Percentiles rank a stretch among this genome's conserved stretches.
These are phyloP conservation scores for Nannospalax galili DNA, from an alignment of 2,113 vertebrate species.

Conservation along the genomic window DNA sequence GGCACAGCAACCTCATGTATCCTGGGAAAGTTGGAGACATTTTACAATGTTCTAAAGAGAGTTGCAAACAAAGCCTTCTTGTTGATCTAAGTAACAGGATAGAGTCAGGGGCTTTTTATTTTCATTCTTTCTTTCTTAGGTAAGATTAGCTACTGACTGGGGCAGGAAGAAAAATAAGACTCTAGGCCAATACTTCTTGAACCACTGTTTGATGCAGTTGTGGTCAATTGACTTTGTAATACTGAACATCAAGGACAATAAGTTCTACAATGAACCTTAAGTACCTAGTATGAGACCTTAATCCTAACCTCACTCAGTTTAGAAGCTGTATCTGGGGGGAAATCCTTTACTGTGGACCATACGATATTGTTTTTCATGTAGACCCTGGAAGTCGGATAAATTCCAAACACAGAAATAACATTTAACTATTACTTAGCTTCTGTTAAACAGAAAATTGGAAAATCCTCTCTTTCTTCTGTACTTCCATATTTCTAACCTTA, in stretches of 20 bases:
- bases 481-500: neutral
- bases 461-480: accelerated
- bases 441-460: neutral
- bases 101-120: neutral
- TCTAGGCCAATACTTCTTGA: neutral
- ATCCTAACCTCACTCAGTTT: neutral
- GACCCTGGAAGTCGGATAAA: neutral
- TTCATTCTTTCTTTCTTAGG: neutral
- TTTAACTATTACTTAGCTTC: neutral
- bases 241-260: neutral
- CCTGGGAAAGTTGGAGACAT: constrained; percentile 42
- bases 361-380: neutral
- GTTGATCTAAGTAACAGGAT: constrained; percentile 13
- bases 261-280: neutral
- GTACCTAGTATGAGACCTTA: neutral
- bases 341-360: neutral
- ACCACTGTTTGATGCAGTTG: neutral
- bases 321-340: neutral
- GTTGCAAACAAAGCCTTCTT: neutral
- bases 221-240: neutral
- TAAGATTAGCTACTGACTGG: neutral
- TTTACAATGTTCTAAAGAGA: neutral
- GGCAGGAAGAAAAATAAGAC: neutral
- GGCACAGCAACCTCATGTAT: neutral
- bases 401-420: neutral